Evolutionary conservation across 2,113 vertebrate species (phyloP), one percentile per base, ranked within the genome.

Genomic region (Phyllopteryx taeniolatus): DNA sequence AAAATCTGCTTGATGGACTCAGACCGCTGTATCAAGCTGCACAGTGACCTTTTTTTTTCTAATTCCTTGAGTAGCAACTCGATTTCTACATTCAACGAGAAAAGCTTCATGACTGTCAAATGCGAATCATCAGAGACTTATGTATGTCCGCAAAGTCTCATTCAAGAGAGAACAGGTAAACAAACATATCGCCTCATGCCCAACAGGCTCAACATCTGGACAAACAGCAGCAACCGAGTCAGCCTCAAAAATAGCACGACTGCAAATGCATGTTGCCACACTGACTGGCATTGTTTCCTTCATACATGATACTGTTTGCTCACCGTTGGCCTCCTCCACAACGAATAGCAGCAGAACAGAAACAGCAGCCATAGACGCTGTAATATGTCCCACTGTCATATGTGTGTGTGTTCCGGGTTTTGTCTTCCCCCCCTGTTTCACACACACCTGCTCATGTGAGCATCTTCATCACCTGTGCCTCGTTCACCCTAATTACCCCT

Each of bases 1-100:
- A 81, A 84, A 83, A 87, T 81, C 78, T 82, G 68, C 76, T 81
- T 86, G 87, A 87, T 89, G 70, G 81, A 78, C 62, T 83, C 79
- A 87, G 86, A 89, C 87, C 86, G 80, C 22, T 78, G 74, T 82
- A 80, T 86, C 79, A 69, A 79, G 79, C 81, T 71, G 54, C 65
- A 10, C 70, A 80, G 81, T 84, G 86, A 83, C 84, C 85, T 79
- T 46, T 73, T 84, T 83, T 87, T 86, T 79, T 27, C 1, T 27
- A 27, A 87, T 86, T 83, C 84, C 78, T 83, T 79, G 81, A 79
- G 80, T 60, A 62, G 78, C 2, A 44, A 80, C 78, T 87, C 33
- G 10, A 35, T 51, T 49, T 27, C 1, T 27, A 14, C 44, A 27
- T 43, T 1, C 10, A 14, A n/a, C 20, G 3, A 47, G n/a, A 31